These are phyloP conservation scores for Opisthograptis luteolata DNA, from an alignment of 2,888 invertebrate genomes.

Conservation along the genomic window DNA sequence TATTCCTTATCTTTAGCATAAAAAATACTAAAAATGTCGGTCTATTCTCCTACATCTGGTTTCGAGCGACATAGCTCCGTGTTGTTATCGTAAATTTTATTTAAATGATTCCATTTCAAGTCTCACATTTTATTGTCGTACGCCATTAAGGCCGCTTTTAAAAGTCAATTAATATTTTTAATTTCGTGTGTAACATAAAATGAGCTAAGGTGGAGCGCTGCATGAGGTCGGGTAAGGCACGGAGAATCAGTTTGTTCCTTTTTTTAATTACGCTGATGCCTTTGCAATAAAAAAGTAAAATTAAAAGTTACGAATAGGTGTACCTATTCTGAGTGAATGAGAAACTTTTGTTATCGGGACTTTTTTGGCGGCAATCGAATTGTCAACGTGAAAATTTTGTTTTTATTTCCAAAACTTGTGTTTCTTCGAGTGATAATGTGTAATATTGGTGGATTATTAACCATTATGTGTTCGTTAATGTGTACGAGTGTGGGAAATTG, in stretches of 20 bases:
- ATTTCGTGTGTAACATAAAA: conserved; percentile 38
- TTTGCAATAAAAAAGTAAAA: conserved; percentile 13
- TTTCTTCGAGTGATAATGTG: too few species aligned
- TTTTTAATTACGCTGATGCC: conserved; percentile 18
- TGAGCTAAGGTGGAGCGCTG: conserved; percentile 33
- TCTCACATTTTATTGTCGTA: conserved; percentile 38
- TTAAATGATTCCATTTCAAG: conserved; percentile 31
- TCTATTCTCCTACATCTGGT: conserved; percentile 11
- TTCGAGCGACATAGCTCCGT: conserved; percentile 16
- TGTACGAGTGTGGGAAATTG: too few species aligned
- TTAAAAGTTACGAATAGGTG: conserved; percentile 1
- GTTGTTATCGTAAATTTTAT: conserved; percentile 36
- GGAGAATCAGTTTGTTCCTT: conserved; percentile 25
- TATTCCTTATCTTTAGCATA: too few species aligned
- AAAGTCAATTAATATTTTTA: conserved; percentile 42
- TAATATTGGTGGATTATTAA: too few species aligned
- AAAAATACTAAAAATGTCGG: conserved; percentile 4
- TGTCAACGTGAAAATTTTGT: too few species aligned
- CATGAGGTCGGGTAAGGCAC: conserved; percentile 33
- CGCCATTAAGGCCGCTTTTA: conserved; percentile 34
- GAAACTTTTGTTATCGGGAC: background rate
- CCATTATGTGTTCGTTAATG: too few species aligned
- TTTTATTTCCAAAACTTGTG: too few species aligned
- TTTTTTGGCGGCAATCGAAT: too few species aligned
- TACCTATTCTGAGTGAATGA: conserved; percentile 5